phyloP scores from a whole-genome alignment of 2,113 vertebrate species.

The Hylia prasina region DNA sequence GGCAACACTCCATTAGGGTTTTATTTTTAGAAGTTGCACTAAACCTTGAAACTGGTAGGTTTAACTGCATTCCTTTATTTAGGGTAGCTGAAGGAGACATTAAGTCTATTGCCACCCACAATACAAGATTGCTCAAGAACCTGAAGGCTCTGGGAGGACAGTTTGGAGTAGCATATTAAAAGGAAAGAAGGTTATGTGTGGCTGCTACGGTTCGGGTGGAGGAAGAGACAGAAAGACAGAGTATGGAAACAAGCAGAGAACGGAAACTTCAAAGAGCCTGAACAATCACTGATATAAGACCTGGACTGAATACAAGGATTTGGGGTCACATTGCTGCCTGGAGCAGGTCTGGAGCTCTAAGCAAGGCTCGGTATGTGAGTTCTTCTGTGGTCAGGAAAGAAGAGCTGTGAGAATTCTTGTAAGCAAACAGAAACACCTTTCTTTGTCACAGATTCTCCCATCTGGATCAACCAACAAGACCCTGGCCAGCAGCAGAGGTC shows the following conservation, averaged over 20 bases:
- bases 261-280: conserved; percentile 32
- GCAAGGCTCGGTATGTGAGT: neutral
- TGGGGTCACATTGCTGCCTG: neutral
- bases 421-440: neutral
- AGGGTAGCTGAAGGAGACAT: conserved; percentile 40
- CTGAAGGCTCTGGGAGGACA: conserved; percentile 39
- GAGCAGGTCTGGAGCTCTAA: neutral
- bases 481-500: neutral
- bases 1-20: conserved; percentile 57
- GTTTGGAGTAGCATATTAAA: neutral
- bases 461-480: neutral
- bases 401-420: neutral
- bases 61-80: conserved; percentile 24
- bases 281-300: conserved; percentile 12
- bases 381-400: neutral
- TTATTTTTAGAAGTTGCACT: conserved; percentile 23
- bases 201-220: neutral
- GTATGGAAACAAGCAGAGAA: neutral
- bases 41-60: conserved; percentile 3
- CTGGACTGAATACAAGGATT: conserved; percentile 3
- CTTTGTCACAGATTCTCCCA: neutral
- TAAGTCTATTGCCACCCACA: conserved; percentile 37
- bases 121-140: neutral
- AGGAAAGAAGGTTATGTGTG: neutral
- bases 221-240: neutral